Evolutionary conservation across 2,113 vertebrate genomes (phyloP), one percentile per base, ranked within the genome.

Genomic region (Camelus bactrianus): DNA sequence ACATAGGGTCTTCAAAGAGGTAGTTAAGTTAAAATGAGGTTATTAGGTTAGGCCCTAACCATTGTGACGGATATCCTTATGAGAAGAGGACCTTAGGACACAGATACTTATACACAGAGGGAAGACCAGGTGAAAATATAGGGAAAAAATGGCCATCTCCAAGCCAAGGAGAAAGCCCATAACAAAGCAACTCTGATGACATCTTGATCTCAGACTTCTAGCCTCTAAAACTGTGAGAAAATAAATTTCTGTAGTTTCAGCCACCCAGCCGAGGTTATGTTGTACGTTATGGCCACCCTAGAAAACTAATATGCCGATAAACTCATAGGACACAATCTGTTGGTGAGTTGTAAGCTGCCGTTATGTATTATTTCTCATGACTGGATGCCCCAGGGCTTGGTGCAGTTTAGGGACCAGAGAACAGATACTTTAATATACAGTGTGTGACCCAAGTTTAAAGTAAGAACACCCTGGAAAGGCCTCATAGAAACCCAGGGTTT

Each of bases 311-410:
- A 56, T 2, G 58, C 19, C 52, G 60, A 4, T 42, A 75, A 94
- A 84, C 16, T 67, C 46, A 75, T 15, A 80, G 46, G 38, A n/a
- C 8, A 91, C 5, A 22, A 58, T 69, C 6, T 9, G 48, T 48
- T 46, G n/a, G 7, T 50, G 65, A 86, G 6, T 81, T 87, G 38
- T 22, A 72, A 58, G 32, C 30, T 88, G 26, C n/a, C 58, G 35
- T 82, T 75, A 52, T 19, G 35, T 22, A 32, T 85, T 90, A 42
- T 54, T 93, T 95, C 88, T 87, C 17, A 80, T 64, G 38, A 93
- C 20, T 16, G 20, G 58, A 84, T 62, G 5, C 35, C 48, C 54
- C 76, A 69, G 52, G 46, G 26, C 19, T 65, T 75, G 32, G n/a
- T 67, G 16, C 28, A 77, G 15, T 93, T 92, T 92, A n/a, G 24